Evolutionary conservation across 2,888 invertebrate genomes (phyloP), one percentile per base, ranked within the genome.

Genomic region (Drosophila limbata): DNA sequence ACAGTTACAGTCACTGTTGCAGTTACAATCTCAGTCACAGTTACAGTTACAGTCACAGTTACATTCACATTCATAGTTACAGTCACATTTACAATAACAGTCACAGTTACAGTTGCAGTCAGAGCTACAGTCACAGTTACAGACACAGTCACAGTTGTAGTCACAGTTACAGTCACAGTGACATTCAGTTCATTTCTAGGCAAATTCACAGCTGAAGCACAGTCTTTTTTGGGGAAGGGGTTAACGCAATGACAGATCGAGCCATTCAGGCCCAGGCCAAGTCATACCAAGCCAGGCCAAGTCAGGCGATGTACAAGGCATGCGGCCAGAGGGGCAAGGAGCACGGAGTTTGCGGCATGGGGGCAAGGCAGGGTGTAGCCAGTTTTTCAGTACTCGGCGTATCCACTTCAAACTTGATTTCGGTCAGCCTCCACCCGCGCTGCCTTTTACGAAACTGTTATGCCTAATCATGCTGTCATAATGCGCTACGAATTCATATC

Each of bases 391-490:
- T 84, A 1, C 28, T 8, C 28, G 28, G 1, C 28, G 28, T 28
- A 77, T 77, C 76, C 77, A 88, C 80, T 85, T 87, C 79, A 84
- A 84, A 86, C 90, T 90, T 88, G 89, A 90, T 89, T 90, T 81
- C 77, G 77, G 73, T 79, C 73, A 74, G 71, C 72, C 84, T 84
- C 77, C 84, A 79, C 88, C 83, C 83, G 74, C 79, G 77, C 77
- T 80, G 82, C 75, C 74, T 81, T 81, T 84, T 84, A 84, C 86
- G 90, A 88, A 89, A 90, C 90, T 84, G 88, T 89, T 89, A 89
- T 91, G 91, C 91, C 91, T 91, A 91, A 91, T 92, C 91, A 92
- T 90, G 91, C 91, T 91, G 91, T 92, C 91, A 92, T 90, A 91
- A 91, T 90, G 89, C 83, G 89, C 83, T 88, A 80, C 88, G 88